Base-by-base conservation (phyloP, 2,888 invertebrate genomes). In the Drosophila cyrtoloma region DNA sequence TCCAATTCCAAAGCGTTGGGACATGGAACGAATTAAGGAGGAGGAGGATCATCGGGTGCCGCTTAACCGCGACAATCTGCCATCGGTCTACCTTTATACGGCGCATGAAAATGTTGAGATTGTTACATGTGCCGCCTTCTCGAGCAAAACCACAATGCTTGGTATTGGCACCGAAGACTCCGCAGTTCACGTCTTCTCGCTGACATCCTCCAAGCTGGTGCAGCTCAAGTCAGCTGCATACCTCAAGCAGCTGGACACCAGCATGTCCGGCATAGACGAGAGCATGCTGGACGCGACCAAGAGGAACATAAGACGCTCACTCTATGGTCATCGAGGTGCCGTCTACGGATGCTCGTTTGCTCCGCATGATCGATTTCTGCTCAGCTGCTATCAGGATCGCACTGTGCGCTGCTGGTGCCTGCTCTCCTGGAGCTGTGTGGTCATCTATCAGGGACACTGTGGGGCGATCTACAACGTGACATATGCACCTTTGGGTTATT, bases 401-500 rank as follows among this genome's bases (percentile, higher is more conserved):
- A 77, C 71, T n/a, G 71, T 83, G 9, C 89, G 86, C 1, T 60
- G 83, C 14, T 86, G 86, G 86, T 88, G 83, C 16, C 56, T 86
- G 39, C 52, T 77, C 5, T 75, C 86, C 51, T 90, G 89, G 90
- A 60, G 28, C 52, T 88, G 86, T 56, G 52, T 88, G 14, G 83
- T 86, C 39, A 72, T 88, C 44, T 86, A 82, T 66, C 70, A 59
- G 1, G 90, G 89, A 0, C 90, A 88, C 26, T 51, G 64, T 30
- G 22, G 39, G 0, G 57, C 86, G 7, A 39, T 88, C 12, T 77
- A 64, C 32, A 64, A 64, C 37, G 79, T 88, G 0, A 26, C 9
- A 7, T 86, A 59, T 35, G 89, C 86, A 0, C 89, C 90, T 0
- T 16, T 57, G n/a, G 86, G 89, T 0, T 88, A 74, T 14, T 78